Evolutionary conservation across 64 coral and sea anemone genomes (phyloP).

Genomic region (Pocillopora damicornis): DNA sequence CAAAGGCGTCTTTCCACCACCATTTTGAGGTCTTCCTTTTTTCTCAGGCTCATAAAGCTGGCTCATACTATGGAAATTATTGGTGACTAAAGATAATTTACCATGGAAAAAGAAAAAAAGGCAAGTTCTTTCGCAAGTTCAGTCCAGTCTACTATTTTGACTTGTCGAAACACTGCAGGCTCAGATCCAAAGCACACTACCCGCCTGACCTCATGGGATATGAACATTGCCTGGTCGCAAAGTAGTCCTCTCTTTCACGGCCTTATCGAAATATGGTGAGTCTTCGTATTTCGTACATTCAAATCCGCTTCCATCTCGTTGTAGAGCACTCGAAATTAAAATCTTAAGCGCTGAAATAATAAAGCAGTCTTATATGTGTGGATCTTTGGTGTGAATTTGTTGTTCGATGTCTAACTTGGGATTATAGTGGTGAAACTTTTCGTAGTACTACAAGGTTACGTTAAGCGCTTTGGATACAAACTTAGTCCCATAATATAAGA

Average conservation of each 20-base stretch:
- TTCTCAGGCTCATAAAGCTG: no score
- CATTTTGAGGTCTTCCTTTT: no score
- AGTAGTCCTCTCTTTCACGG: conserved; percentile 75
- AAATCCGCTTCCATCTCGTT: conserved; percentile 35
- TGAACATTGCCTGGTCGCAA: conserved; percentile 47
- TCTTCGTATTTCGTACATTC: background rate
- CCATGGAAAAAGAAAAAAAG: no score
- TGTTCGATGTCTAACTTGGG: background rate
- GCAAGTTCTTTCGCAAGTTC: no score
- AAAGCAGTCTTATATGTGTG: background rate
- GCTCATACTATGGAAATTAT: no score
- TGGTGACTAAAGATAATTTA: no score
- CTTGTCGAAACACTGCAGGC: no score
- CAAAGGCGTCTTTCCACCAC: no score
- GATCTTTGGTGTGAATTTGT: background rate
- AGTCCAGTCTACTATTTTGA: no score
- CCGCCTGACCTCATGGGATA: conserved; percentile 31
- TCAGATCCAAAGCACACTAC: background rate
- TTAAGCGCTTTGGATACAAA: background rate
- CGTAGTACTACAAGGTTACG: background rate
- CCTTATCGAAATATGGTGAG: conserved; percentile 90
- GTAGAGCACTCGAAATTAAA: background rate
- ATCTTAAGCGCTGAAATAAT: background rate
- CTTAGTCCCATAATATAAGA: background rate
- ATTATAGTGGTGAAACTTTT: background rate